These are phyloP conservation scores for Meda fulgida DNA, from an alignment of 2,797 vertebrate species.

Conservation along the genomic window DNA sequence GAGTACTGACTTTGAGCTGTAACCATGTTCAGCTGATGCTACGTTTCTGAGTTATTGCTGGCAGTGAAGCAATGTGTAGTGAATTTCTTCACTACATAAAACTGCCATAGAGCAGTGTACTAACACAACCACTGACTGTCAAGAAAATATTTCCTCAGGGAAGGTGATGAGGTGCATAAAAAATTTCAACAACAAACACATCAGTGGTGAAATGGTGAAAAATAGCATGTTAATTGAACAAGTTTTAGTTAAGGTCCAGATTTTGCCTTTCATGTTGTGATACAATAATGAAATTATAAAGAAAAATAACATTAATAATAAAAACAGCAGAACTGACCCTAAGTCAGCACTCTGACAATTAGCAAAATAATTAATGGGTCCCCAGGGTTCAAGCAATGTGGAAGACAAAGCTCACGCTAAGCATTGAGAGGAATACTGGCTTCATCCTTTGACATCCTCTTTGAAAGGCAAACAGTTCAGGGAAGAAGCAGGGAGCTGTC, in stretches of 20 bases:
- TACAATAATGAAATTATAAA: background rate
- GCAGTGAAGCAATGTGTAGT: slow-evolving; percentile 6
- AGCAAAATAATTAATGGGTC: background rate
- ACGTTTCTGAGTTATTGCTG: background rate
- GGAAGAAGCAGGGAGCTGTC: slow-evolving; percentile 24
- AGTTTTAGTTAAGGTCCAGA: background rate
- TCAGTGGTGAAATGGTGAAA: background rate
- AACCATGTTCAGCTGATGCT: background rate
- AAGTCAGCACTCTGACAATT: background rate
- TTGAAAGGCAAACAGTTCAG: slow-evolving; percentile 33
- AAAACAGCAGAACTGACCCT: slow-evolving; percentile 1
- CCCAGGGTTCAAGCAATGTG: background rate
- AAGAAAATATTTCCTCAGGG: slow-evolving; percentile 10
- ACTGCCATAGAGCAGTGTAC: slow-evolving; percentile 8
- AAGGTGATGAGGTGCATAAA: background rate
- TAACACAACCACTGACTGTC: slow-evolving; percentile 1
- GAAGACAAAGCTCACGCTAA: background rate
- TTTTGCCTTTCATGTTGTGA: background rate
- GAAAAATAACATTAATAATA: background rate
- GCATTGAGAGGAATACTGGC: background rate
- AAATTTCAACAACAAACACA: background rate
- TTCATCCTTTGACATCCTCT: slow-evolving; percentile 13
- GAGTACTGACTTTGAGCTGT: background rate
- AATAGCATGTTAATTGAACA: background rate
- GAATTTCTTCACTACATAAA: slow-evolving; percentile 21